Conservation (phyloP, 2,888 invertebrate genomes). For the Sinodicranocentrus sp. region DNA sequence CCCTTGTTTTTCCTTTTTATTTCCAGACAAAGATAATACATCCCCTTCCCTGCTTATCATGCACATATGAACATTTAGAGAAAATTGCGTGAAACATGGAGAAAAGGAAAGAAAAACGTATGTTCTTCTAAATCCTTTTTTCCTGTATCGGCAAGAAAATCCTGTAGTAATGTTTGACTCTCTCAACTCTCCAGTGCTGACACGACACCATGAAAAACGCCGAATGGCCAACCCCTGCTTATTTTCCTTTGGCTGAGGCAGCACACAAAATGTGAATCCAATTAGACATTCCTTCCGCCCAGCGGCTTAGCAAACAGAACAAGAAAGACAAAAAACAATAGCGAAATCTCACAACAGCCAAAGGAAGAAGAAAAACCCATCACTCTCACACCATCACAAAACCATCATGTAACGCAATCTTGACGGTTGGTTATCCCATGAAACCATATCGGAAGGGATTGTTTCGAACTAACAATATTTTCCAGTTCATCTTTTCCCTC, state of each 20-base stretch:
- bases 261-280: slow-evolving; percentile 72
- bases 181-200: not conserved
- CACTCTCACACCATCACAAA: slow-evolving; percentile 57
- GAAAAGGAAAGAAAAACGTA: slow-evolving; percentile 34
- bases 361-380: slow-evolving; percentile 1
- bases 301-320: slow-evolving; percentile 35
- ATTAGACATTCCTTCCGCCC: slow-evolving; percentile 72
- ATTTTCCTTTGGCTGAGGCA: slow-evolving; percentile 16
- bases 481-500: too few relatives aligned
- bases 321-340: not conserved
- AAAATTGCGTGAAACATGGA: slow-evolving; percentile 2
- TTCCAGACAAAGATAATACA: not conserved
- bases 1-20: not conserved
- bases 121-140: slow-evolving; percentile 40
- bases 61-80: not conserved
- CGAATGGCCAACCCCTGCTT: not conserved
- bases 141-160: not conserved
- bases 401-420: slow-evolving; percentile 55
- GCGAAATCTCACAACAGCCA: slow-evolving; percentile 13
- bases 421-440: slow-evolving; percentile 64
- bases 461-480: slow-evolving; percentile 32
- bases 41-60: not conserved
- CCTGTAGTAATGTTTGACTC: not conserved
- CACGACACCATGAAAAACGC: not conserved
- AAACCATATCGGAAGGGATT: slow-evolving; percentile 58